Base-by-base conservation (phyloP, 2,888 invertebrate genomes). In the Caenorhabditis wallacei region DNA sequence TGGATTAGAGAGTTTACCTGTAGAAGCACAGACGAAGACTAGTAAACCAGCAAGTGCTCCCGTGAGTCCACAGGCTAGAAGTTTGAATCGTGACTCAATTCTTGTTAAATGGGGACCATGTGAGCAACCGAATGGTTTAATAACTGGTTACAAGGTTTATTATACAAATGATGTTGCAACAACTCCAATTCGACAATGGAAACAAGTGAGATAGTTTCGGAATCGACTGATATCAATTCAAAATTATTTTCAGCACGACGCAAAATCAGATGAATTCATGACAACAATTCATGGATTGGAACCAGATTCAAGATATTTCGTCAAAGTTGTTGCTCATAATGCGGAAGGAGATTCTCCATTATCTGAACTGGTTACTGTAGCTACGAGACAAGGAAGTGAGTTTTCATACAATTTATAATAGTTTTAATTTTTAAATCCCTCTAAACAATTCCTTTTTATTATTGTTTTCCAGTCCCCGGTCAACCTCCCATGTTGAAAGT, bases 81-180 rank as follows among this genome's bases (percentile, higher is more conserved):
- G 98, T 7, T 94, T 97, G 88, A 97, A 96, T 93, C 64, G 85
- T 70, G 96, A 96, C 92, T 97, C 97, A 46, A 96, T 99, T 95
- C 95, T 97, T 78, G 96, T 99, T 89, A 96, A 97, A 92, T 99
- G 99, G 99, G 96, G 96, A 90, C 97, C 97, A 92, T 98, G 98
- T 20, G 97, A 97, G 93, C 96, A 96, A 72, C 97, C 98, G 61
- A 98, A 98, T 92, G 98, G 98, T 89, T 96, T 96, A 94, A 96
- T 99, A 10, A 85, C 82, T 7, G 87, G 82, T 20, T 85, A 87
- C 94, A 97, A 97, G 94, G 96, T 98, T 84, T 97, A 96, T 93
- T 98, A 97, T 93, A 71, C 78, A 13, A 72, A 70, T 51, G 81
- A 84, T 13, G 66, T 54, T 43, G 68, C 40, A 16, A 69, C 69